phyloP scores from a whole-genome alignment of 2,797 vertebrate genomes.

The Xiphorhynchus erythropygius region DNA sequence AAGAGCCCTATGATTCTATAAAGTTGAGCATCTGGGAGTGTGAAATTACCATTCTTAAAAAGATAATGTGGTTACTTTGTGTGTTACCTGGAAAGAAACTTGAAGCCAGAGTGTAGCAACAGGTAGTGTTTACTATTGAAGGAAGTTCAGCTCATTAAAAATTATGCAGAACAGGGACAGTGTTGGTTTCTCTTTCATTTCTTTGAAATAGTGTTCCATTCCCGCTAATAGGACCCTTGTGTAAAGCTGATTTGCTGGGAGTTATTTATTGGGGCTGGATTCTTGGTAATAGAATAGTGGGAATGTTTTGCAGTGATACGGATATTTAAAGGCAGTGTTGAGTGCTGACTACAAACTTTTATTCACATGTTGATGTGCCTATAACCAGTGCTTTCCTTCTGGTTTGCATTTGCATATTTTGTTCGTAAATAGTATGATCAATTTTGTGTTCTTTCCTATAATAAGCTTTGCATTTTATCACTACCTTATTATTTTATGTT shows the following conservation, averaged over 20 bases:
- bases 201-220: fast-evolving
- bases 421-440: neutral
- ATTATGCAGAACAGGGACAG: fast-evolving
- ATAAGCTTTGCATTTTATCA: neutral
- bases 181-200: fast-evolving
- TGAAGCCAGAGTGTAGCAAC: fast-evolving
- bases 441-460: neutral
- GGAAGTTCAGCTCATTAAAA: neutral
- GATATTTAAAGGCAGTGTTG: neutral
- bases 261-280: fast-evolving
- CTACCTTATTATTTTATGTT: neutral
- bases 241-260: neutral
- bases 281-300: neutral
- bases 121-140: fast-evolving
- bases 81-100: neutral
- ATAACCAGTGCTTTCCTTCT: neutral
- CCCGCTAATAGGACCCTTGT: fast-evolving
- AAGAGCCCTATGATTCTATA: fast-evolving
- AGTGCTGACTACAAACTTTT: neutral
- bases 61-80: fast-evolving
- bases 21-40: fast-evolving
- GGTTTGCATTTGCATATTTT: neutral
- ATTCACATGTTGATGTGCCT: fast-evolving
- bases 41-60: fast-evolving
- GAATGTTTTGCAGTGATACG: fast-evolving